phyloP scores from a whole-genome alignment of 2,888 invertebrate species.

The Petrolisthes manimaculis region DNA sequence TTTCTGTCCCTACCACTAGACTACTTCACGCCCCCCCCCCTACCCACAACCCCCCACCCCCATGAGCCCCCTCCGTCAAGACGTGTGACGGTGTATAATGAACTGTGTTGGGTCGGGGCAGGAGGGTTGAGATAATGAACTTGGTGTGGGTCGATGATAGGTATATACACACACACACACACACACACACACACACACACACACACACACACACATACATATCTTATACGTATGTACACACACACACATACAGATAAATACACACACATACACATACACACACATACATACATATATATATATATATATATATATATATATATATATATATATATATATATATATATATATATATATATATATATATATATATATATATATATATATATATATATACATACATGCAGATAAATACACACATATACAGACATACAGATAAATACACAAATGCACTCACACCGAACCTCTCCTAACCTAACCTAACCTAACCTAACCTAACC shows the following conservation, averaged over 20 bases:
- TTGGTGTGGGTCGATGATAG: neutral
- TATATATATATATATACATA: slow-evolving; percentile 23
- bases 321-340: slow-evolving; percentile 34
- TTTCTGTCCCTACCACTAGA: too few species aligned
- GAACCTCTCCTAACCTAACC: too few species aligned
- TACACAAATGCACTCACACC: neutral
- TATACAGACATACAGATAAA: slow-evolving; percentile 10
- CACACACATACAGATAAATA: too few species aligned
- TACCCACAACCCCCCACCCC: neutral
- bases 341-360: slow-evolving; percentile 30
- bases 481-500: too few species aligned
- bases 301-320: slow-evolving; percentile 29
- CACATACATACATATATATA: slow-evolving; percentile 16
- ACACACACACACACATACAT: slow-evolving; percentile 2
- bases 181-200: neutral
- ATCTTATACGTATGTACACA: too few species aligned
- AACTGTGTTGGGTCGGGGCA: too few species aligned
- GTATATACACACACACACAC: slow-evolving; percentile 3
- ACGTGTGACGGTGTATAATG: too few species aligned
- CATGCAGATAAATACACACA: slow-evolving; percentile 31
- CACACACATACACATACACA: neutral
- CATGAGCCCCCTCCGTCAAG: too few species aligned
- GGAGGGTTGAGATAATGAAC: too few species aligned
- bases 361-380: slow-evolving; percentile 47
- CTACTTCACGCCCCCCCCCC: neutral